These are phyloP conservation scores for Callopanchax toddi DNA, from an alignment of 2,113 vertebrate species.

Conservation along the genomic window DNA sequence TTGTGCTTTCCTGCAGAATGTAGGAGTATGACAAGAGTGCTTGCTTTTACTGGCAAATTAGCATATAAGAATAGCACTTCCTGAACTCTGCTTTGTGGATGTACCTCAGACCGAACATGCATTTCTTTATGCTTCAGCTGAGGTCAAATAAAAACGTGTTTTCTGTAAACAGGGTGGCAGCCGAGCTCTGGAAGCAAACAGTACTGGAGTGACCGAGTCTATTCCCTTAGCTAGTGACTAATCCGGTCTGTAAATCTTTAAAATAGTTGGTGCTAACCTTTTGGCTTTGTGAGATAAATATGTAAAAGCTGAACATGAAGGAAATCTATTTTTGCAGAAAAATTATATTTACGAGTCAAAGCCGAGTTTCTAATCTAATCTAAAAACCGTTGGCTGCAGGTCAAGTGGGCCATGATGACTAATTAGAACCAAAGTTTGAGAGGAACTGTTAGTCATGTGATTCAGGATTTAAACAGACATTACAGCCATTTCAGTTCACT, in stretches of 20 bases:
- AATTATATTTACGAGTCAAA: slow-evolving; percentile 13
- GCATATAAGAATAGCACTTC: slow-evolving; percentile 6
- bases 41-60: slow-evolving; percentile 34
- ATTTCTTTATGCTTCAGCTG: neutral
- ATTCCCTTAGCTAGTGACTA: slow-evolving; percentile 6
- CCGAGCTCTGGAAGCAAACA: neutral
- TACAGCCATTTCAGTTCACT: neutral
- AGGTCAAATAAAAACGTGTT: slow-evolving; percentile 4
- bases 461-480: neutral
- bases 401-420: slow-evolving; percentile 13
- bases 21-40: slow-evolving; percentile 29
- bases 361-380: slow-evolving; percentile 12
- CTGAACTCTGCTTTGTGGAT: slow-evolving; percentile 10
- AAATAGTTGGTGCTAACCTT: slow-evolving; percentile 1
- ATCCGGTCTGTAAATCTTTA: neutral
- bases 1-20: slow-evolving; percentile 48
- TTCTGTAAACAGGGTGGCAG: slow-evolving; percentile 2
- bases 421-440: slow-evolving; percentile 20
- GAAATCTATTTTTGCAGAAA: slow-evolving; percentile 9
- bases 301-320: slow-evolving; percentile 3
- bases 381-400: slow-evolving; percentile 21
- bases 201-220: slow-evolving; percentile 1
- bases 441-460: neutral
- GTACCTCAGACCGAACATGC: neutral
- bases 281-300: slow-evolving; percentile 1